Evolutionary conservation across 2,113 vertebrate species (phyloP), one percentile per base, ranked within the genome.

Genomic region (Pterocles burchelli): DNA sequence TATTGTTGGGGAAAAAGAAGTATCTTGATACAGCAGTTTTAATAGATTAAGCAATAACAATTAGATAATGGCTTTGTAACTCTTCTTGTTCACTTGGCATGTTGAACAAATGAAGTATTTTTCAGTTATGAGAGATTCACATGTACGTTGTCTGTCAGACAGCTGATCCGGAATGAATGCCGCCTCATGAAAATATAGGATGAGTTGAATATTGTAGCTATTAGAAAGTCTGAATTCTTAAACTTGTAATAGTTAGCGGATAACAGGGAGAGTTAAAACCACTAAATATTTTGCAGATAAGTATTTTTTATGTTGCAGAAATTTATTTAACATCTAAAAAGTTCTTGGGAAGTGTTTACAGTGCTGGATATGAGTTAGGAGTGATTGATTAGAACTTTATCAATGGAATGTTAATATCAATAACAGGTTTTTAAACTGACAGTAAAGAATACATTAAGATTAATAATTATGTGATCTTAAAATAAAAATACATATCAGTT

Each of bases 21-120:
- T 8, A 20, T 43, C 49, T 75, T 79, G 49, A 58, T 62, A 73
- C 16, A 73, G 57, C 28, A 87, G 28, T 57, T 85, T 68, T 28
- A 75, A 79, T 46, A 63, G 66, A 67, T 85, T 73, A 62, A 96
- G 66, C 48, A 78, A 78, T 86, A 88, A n/a, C 55, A 76, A 79
- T 89, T 84, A 92, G 29, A 73, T 74, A 55, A 75, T 61, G 29
- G 7, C 20, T 93, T 85, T 67, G 55, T 34, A 81, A 75, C 34
- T 78, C n/a, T 63, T 70, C 41, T 65, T 86, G 76, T 88, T 96
- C 86, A 55, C 13, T 61, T 85, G 88, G 9, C 71, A 66, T 59
- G 10, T 58, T 68, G 77, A 94, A 93, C 62, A 94, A 93, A 82
- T 55, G 34, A 79, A 63, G 9, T 49, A 24, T 92, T 95, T 92